These are phyloP conservation scores for Rachycentron canadum DNA, from an alignment of 2,797 vertebrate genomes.

Conservation along the genomic window DNA sequence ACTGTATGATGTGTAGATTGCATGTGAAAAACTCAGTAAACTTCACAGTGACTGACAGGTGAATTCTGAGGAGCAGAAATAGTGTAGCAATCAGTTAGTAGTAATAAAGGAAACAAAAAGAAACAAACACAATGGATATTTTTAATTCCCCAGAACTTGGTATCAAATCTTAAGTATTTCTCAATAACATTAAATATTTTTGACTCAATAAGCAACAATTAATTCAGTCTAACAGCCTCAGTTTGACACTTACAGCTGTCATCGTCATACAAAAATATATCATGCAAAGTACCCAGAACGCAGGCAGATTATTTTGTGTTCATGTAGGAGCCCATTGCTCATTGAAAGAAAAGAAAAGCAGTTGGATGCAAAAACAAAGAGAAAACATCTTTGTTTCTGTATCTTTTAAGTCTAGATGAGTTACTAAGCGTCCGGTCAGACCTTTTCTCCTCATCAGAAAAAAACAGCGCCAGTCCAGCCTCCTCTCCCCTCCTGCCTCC, in stretches of 20 bases:
- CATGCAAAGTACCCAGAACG: not conserved
- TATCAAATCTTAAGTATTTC: not conserved
- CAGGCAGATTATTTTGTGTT: not conserved
- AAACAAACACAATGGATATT: not conserved
- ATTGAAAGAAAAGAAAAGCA: not conserved
- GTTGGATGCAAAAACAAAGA: conserved; percentile 1
- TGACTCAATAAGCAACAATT: not conserved
- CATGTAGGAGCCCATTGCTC: not conserved
- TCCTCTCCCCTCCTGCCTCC: conserved; percentile 81
- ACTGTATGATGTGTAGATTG: not conserved
- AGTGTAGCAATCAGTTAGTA: not conserved
- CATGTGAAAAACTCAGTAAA: not conserved
- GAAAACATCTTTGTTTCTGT: conserved; percentile 59
- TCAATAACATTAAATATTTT: not conserved
- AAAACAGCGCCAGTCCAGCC: conserved; percentile 85
- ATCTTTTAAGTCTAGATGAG: conserved; percentile 56
- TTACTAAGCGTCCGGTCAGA: conserved; percentile 52
- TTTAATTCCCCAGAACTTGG: not conserved
- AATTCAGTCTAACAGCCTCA: not conserved
- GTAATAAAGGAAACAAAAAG: not conserved
- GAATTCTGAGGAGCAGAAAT: not conserved
- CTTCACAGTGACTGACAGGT: not conserved
- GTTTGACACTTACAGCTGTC: not conserved
- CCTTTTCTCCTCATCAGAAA: conserved; percentile 87
- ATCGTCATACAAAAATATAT: not conserved